These are phyloP conservation scores for Adelges cooleyi DNA, from an alignment of 1,140 invertebrate species.

Conservation along the genomic window DNA sequence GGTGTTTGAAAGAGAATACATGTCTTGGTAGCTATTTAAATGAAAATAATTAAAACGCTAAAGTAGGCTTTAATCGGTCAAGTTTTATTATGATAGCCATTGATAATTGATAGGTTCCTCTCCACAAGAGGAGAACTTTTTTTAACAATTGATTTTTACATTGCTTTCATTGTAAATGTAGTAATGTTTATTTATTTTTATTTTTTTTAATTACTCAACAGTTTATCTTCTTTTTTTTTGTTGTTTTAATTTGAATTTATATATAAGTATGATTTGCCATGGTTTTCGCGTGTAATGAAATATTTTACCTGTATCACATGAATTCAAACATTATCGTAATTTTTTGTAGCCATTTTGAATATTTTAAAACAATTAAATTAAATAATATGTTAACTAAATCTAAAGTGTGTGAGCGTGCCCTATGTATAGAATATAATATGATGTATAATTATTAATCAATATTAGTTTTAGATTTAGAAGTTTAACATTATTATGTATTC, in stretches of 20 bases:
- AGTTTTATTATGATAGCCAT: neutral
- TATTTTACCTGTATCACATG: constrained; percentile 4
- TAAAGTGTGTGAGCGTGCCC: constrained; percentile 25
- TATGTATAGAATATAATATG: constrained; percentile 19
- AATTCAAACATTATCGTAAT: neutral
- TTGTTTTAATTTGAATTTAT: constrained; percentile 2
- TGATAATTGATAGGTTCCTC: neutral
- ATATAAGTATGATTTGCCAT: constrained; percentile 7
- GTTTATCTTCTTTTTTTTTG: neutral
- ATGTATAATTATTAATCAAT: constrained; percentile 5
- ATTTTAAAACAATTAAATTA: neutral
- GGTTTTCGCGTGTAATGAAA: constrained; percentile 17
- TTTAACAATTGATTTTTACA: neutral
- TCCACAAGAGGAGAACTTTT: neutral
- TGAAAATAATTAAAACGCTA: neutral
- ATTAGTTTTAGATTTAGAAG: neutral
- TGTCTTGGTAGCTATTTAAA: neutral
- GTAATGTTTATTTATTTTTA: constrained; percentile 26
- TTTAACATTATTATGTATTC: neutral
- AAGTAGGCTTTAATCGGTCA: too few species aligned
- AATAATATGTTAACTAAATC: neutral
- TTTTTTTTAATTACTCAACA: too few species aligned
- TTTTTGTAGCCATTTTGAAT: constrained; percentile 10
- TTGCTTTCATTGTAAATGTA: constrained; percentile 22
- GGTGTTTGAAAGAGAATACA: neutral